Evolutionary conservation across 1,140 invertebrate species (phyloP).

Genomic region (Saccostrea glomerata): DNA sequence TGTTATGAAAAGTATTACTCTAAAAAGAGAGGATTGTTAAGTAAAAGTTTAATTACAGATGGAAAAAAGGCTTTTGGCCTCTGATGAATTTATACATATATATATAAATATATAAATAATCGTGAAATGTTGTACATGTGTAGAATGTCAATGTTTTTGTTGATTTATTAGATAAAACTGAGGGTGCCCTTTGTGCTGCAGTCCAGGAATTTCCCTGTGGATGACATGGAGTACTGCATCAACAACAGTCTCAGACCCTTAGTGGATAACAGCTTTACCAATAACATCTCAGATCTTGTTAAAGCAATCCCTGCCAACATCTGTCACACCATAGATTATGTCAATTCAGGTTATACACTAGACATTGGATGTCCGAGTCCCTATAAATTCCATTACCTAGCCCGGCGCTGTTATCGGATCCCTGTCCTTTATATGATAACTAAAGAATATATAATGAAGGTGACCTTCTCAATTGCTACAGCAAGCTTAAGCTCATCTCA

Average conservation of each 20-base stretch:
- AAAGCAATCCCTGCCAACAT: background rate
- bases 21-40: too few species aligned
- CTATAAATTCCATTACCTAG: background rate
- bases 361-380: background rate
- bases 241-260: background rate
- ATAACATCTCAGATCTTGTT: background rate
- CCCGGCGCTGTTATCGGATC: background rate
- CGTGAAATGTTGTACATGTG: too few species aligned
- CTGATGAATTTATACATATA: too few species aligned
- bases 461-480: background rate
- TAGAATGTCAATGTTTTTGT: background rate
- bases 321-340: background rate
- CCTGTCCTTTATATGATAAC: background rate
- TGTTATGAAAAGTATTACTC: too few species aligned
- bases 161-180: background rate
- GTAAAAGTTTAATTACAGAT: too few species aligned
- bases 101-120: too few species aligned
- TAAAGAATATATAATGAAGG: background rate
- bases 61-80: too few species aligned
- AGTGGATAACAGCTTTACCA: background rate
- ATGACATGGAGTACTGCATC: slow-evolving; percentile 11
- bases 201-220: background rate
- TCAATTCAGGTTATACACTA: background rate
- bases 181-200: slow-evolving; percentile 18
- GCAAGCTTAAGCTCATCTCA: background rate